Conservation (phyloP, 2,888 invertebrate genomes). For the Ischnus inquisitorius region DNA sequence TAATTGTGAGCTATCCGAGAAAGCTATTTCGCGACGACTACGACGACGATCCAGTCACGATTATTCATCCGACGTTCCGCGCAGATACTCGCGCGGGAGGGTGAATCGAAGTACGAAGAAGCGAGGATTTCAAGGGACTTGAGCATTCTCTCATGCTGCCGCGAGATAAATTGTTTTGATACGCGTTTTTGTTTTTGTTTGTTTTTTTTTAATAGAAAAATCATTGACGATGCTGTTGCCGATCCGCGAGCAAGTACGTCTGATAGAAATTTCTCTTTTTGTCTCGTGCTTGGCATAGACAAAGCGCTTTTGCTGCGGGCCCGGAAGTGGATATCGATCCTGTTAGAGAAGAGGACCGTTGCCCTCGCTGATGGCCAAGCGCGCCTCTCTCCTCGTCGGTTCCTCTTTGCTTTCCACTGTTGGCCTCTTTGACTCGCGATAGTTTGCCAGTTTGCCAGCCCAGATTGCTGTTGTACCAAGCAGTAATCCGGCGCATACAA, state of each 20-base stretch:
- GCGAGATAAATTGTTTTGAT: constrained; percentile 7
- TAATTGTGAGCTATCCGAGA: constrained; percentile 70
- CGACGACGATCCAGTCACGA: constrained; percentile 37
- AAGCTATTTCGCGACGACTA: constrained; percentile 30
- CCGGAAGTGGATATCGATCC: constrained; percentile 65
- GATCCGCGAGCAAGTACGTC: constrained; percentile 2
- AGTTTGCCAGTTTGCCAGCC: constrained; percentile 73
- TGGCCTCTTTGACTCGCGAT: constrained; percentile 70
- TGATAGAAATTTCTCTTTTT: constrained; percentile 22
- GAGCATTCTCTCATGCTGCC: neutral
- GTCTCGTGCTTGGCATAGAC: constrained; percentile 43
- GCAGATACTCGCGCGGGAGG: constrained; percentile 1
- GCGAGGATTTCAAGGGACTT: neutral
- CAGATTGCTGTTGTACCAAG: constrained; percentile 75
- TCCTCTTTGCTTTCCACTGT: constrained; percentile 51
- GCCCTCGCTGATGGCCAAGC: constrained; percentile 41
- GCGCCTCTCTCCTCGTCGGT: neutral
- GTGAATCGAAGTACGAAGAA: neutral
- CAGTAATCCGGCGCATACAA: constrained; percentile 77
- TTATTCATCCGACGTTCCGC: constrained; percentile 48
- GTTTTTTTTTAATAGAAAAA: neutral
- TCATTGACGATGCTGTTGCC: constrained; percentile 7
- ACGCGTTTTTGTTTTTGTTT: neutral
- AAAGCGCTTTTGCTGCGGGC: constrained; percentile 49
- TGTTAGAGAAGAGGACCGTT: constrained; percentile 26